Evolutionary conservation across 1,140 invertebrate genomes (phyloP).

Genomic region (Brachionus manjavacas): DNA sequence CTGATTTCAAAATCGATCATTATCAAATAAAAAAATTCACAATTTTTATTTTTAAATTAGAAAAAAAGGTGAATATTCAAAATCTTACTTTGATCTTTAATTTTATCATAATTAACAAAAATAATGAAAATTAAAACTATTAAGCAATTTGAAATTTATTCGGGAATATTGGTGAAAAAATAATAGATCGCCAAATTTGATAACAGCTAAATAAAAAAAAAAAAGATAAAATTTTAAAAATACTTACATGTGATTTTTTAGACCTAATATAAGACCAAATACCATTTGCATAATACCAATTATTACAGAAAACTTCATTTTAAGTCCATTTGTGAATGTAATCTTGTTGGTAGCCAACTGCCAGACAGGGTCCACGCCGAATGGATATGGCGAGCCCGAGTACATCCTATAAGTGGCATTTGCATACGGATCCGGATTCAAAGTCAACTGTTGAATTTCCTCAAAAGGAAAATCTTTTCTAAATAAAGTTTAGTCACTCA

Average conservation of each 20-base stretch:
- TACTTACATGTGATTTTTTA: conserved; percentile 73
- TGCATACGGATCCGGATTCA: not conserved
- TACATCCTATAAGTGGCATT: not conserved
- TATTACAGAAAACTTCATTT: conserved; percentile 97
- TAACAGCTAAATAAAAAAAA: no score
- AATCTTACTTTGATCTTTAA: no score
- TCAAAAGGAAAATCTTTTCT: conserved; percentile 35
- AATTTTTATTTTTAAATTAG: no score
- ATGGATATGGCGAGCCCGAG: conserved; percentile 28
- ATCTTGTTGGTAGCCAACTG: conserved; percentile 89
- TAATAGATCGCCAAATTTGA: no score
- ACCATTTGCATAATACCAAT: conserved; percentile 93
- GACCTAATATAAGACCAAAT: conserved; percentile 82
- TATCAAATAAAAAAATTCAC: no score
- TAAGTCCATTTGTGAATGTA: conserved; percentile 91
- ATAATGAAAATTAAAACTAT: no score
- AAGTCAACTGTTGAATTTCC: not conserved
- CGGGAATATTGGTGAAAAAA: no score
- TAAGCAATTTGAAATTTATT: no score
- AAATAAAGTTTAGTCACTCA: not conserved
- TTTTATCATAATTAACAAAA: no score
- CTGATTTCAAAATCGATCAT: no score
- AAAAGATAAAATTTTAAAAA: conserved; percentile 56
- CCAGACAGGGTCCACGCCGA: conserved; percentile 60
- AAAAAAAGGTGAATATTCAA: no score